Conservation (phyloP, 2,888 invertebrate genomes). For the Drosophila setosimentum region DNA sequence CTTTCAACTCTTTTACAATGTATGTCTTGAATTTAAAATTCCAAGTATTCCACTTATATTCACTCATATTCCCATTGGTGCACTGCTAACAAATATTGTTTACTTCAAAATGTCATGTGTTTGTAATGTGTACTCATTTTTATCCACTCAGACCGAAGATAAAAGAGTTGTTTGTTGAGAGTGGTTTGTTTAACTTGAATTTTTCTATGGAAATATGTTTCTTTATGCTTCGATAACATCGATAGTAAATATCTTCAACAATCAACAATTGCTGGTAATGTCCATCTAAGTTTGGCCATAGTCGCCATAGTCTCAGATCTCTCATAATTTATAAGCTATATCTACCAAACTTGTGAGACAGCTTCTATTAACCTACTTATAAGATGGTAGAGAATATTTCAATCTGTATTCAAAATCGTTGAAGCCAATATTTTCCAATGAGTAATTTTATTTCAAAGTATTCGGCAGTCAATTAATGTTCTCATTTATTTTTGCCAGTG, state of each 20-base stretch:
- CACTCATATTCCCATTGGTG: not conserved
- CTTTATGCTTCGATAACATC: not conserved
- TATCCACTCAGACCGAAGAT: not conserved
- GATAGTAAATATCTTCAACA: no score
- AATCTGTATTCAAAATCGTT: not conserved
- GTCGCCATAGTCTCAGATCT: not conserved
- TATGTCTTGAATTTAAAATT: constrained; percentile 1
- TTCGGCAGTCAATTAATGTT: not conserved
- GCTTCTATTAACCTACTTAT: not conserved
- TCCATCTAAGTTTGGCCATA: not conserved
- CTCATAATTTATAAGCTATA: not conserved
- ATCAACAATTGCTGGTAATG: not conserved
- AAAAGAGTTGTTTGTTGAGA: not conserved
- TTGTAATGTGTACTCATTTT: not conserved
- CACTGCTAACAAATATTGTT: not conserved
- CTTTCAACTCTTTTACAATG: constrained; percentile 31
- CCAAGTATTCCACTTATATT: constrained; percentile 4
- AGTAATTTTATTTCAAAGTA: not conserved
- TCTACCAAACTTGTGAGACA: not conserved
- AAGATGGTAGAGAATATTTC: not conserved
- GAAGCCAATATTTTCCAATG: no score
- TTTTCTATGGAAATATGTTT: not conserved
- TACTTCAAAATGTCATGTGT: not conserved
- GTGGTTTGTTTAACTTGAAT: not conserved
- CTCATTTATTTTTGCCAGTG: constrained; percentile 1